Percentiles rank a stretch among this genome's conserved stretches.
Conservation (phyloP, 2,888 invertebrate genomes). For the Iselma pallidipennis region DNA sequence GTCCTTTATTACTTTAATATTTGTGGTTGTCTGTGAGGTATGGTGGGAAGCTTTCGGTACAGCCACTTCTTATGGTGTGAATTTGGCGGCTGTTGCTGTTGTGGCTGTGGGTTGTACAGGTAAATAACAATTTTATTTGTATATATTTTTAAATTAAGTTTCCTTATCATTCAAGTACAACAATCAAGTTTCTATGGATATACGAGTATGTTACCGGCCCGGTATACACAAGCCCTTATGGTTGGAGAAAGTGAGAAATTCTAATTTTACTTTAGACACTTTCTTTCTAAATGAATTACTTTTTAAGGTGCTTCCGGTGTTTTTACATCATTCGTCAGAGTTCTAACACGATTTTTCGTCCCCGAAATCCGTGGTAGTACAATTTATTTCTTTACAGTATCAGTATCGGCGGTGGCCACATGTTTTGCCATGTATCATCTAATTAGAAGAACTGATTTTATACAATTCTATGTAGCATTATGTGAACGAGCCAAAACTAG, state of each 20-base stretch:
- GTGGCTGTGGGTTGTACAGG: slow-evolving; percentile 88
- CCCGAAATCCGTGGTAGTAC: slow-evolving; percentile 80
- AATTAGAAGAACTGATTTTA: slow-evolving; percentile 79
- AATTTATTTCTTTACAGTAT: slow-evolving; percentile 82
- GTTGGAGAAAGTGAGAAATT: slow-evolving; percentile 80
- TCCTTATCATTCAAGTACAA: slow-evolving; percentile 64
- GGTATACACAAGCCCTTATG: slow-evolving; percentile 94
- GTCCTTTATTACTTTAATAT: slow-evolving; percentile 78
- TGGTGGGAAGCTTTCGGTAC: slow-evolving; percentile 82
- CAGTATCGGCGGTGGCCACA: slow-evolving; percentile 73
- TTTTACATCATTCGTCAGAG: slow-evolving; percentile 82
- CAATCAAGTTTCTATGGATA: slow-evolving; percentile 95
- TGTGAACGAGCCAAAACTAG: slow-evolving; percentile 75
- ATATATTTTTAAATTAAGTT: background rate
- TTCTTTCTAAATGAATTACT: background rate
- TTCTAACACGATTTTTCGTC: slow-evolving; percentile 79
- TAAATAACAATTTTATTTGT: slow-evolving; percentile 38
- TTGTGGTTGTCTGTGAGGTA: slow-evolving; percentile 84
- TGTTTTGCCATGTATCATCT: slow-evolving; percentile 80
- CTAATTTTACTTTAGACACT: slow-evolving; percentile 7
- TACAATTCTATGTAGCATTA: slow-evolving; percentile 77
- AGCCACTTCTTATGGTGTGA: slow-evolving; percentile 80
- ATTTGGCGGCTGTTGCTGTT: slow-evolving; percentile 80
- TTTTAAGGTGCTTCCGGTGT: slow-evolving; percentile 81
- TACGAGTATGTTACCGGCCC: slow-evolving; percentile 86